These are phyloP conservation scores for Anhinga anhinga DNA, from an alignment of 2,113 vertebrate species.

Conservation along the genomic window DNA sequence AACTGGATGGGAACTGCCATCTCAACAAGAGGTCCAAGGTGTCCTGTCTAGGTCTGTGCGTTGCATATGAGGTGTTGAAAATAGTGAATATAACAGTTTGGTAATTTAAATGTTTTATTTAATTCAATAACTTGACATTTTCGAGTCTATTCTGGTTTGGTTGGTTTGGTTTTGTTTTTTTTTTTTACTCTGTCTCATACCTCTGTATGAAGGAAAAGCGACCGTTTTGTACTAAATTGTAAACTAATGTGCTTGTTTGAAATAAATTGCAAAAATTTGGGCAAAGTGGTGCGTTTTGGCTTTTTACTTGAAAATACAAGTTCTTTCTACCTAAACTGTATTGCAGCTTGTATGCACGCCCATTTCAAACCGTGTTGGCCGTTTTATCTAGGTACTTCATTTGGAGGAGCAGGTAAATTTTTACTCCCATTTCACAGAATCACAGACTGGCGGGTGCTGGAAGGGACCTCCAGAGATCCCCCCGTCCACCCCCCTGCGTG, in stretches of 20 bases:
- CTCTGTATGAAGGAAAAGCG: slow-evolving; percentile 26
- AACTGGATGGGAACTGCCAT: rapidly evolving
- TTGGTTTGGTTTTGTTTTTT: not conserved
- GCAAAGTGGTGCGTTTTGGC: not conserved
- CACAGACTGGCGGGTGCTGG: too few relatives aligned
- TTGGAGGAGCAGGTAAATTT: not conserved
- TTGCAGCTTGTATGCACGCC: rapidly evolving
- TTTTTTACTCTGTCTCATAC: not conserved
- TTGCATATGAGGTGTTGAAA: not conserved
- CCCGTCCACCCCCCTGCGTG: too few relatives aligned
- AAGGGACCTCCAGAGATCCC: too few relatives aligned
- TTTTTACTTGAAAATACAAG: not conserved
- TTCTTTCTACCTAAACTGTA: not conserved
- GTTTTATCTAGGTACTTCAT: not conserved
- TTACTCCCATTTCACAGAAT: too few relatives aligned
- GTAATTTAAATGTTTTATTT: slow-evolving; percentile 71
- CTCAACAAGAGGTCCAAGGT: not conserved
- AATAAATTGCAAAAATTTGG: slow-evolving; percentile 52
- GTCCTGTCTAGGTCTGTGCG: not conserved
- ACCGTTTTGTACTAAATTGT: slow-evolving; percentile 69
- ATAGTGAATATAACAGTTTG: not conserved
- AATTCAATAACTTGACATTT: not conserved
- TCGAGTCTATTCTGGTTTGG: not conserved
- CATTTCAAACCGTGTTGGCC: rapidly evolving
- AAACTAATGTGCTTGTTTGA: slow-evolving; percentile 58